Conservation (phyloP, 2,888 invertebrate genomes). For the Idaea dimidiata region DNA sequence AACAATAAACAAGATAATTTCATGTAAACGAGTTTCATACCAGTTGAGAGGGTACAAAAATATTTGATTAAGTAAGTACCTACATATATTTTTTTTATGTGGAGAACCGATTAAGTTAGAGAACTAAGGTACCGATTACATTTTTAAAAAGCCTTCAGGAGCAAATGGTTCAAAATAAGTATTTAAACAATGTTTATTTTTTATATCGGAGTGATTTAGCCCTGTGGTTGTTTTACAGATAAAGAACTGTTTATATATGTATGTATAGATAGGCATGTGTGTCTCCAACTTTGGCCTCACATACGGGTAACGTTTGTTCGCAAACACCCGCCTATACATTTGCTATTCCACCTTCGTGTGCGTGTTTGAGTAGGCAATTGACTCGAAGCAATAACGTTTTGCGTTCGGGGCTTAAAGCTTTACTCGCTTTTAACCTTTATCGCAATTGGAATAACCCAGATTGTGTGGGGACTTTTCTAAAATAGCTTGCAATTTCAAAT, state of each 20-base stretch:
- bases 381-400: constrained; percentile 53
- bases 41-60: constrained; percentile 9
- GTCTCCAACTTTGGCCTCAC: neutral
- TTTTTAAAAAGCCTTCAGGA: too few relatives aligned
- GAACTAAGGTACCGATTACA: too few relatives aligned
- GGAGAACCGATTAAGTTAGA: too few relatives aligned
- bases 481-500: neutral
- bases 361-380: constrained; percentile 56
- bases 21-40: constrained; percentile 36
- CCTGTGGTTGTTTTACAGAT: too few relatives aligned
- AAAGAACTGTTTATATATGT: neutral
- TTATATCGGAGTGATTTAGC: too few relatives aligned
- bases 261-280: neutral
- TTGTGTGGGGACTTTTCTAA: neutral
- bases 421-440: constrained; percentile 29
- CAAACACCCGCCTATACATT: constrained; percentile 44
- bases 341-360: constrained; percentile 54
- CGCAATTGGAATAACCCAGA: constrained; percentile 1
- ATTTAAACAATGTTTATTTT: too few relatives aligned
- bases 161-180: too few relatives aligned
- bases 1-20: constrained; percentile 43
- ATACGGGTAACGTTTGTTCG: constrained; percentile 38
- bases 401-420: constrained; percentile 39
- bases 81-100: too few relatives aligned
- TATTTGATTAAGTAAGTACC: neutral